Evolutionary conservation across 2,113 vertebrate species (phyloP).

Genomic region (Scomber scombrus): DNA sequence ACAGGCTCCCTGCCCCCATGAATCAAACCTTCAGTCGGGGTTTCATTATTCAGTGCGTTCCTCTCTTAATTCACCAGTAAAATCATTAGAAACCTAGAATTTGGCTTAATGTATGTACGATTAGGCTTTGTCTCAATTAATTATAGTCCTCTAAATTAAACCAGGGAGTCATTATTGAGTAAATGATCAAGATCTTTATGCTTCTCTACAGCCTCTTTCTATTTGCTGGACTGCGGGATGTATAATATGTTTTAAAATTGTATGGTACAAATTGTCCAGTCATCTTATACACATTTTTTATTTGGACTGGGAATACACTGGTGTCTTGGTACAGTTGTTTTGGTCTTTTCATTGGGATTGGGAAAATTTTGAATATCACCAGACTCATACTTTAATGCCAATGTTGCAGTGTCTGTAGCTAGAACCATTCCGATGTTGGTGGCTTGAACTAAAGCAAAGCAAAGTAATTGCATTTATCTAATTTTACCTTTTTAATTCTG

Average conservation of each 20-base stretch:
- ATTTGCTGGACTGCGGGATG: constrained; percentile 4
- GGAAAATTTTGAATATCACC: too few relatives aligned
- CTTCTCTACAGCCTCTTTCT: neutral
- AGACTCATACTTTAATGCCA: neutral
- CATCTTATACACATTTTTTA: neutral
- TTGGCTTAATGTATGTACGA: constrained; percentile 62
- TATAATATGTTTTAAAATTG: neutral
- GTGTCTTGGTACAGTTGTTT: neutral
- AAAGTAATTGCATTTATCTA: neutral
- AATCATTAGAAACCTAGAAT: constrained; percentile 64
- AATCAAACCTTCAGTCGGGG: constrained; percentile 21
- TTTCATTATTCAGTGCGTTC: constrained; percentile 52
- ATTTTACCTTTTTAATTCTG: neutral
- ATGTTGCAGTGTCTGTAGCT: neutral
- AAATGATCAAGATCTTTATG: constrained; percentile 56
- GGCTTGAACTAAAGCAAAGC: neutral
- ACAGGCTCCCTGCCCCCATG: constrained; percentile 43
- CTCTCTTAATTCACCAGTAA: constrained; percentile 44
- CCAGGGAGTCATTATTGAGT: constrained; percentile 55
- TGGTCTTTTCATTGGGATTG: too few relatives aligned
- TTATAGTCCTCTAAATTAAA: constrained; percentile 65
- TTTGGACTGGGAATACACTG: neutral
- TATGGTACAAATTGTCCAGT: neutral
- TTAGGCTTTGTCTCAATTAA: constrained; percentile 60
- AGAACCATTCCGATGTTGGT: constrained; percentile 11